Conservation (phyloP, 2,113 vertebrate genomes). For the Phainopepla nitens region DNA sequence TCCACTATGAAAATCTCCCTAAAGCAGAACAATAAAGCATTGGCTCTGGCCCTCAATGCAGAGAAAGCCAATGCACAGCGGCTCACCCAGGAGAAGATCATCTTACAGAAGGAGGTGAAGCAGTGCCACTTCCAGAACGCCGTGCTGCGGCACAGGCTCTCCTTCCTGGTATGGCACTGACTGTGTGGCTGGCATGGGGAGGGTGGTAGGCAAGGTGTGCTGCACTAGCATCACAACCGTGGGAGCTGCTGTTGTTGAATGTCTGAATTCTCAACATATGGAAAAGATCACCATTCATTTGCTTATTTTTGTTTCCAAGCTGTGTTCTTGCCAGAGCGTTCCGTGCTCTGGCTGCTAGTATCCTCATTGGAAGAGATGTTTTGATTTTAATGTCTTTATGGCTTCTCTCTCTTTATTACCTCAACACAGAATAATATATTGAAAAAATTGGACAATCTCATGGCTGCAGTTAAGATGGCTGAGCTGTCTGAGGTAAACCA, state of each 20-base stretch:
- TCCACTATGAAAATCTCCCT: constrained; percentile 82
- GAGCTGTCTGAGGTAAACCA: constrained; percentile 29
- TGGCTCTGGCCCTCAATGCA: constrained; percentile 76
- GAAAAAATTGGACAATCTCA: constrained; percentile 29
- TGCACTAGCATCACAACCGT: not conserved
- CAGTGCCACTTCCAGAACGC: constrained; percentile 76
- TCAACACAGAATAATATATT: not conserved
- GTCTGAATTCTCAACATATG: not conserved
- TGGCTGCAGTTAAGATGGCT: not conserved
- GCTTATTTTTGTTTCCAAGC: not conserved
- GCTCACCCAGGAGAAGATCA: constrained; percentile 66
- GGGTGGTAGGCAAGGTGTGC: not conserved
- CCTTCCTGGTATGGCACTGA: constrained; percentile 68
- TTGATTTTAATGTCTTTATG: not conserved
- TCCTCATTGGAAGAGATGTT: not conserved
- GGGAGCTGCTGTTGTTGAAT: not conserved
- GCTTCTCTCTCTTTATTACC: not conserved
- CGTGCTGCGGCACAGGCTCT: constrained; percentile 73
- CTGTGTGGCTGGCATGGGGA: not conserved
- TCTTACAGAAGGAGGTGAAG: constrained; percentile 76
- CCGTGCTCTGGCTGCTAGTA: not conserved
- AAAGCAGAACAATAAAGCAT: constrained; percentile 84
- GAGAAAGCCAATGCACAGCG: constrained; percentile 71
- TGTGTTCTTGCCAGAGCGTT: not conserved
- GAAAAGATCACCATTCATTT: not conserved